These are phyloP conservation scores for Myotis myotis DNA, from an alignment of 2,797 vertebrate species.

Conservation along the genomic window DNA sequence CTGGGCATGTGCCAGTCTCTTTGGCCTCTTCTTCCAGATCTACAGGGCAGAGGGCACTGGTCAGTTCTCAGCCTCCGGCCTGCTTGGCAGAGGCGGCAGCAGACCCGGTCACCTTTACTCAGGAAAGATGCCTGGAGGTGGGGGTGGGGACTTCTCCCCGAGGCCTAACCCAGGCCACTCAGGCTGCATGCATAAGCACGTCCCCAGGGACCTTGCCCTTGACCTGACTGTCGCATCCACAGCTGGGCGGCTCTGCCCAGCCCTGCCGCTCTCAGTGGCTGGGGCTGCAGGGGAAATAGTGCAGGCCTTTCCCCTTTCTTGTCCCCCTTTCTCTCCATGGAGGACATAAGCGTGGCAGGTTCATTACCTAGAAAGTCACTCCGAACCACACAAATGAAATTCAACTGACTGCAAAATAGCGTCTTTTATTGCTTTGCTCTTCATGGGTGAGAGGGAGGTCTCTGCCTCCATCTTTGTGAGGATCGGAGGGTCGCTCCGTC, in stretches of 20 bases:
- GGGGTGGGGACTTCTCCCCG: background rate
- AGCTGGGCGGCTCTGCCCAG: background rate
- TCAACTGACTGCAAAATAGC: conserved; percentile 55
- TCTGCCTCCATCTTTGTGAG: rapidly evolving
- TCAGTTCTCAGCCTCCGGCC: too few species aligned
- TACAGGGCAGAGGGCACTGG: background rate
- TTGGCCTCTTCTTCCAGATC: background rate
- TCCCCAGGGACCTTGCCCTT: rapidly evolving
- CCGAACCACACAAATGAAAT: conserved; percentile 45
- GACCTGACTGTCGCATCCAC: rapidly evolving
- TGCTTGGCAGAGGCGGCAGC: background rate
- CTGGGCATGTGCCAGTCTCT: background rate
- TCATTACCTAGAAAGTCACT: conserved; percentile 76
- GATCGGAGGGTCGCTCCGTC: rapidly evolving
- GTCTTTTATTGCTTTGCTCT: conserved; percentile 68
- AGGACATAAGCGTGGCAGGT: conserved; percentile 61
- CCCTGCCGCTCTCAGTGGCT: background rate
- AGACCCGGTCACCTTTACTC: background rate
- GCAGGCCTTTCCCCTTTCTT: background rate
- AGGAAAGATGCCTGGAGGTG: background rate
- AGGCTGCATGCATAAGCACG: rapidly evolving
- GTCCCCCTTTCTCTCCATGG: background rate
- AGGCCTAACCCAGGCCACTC: background rate
- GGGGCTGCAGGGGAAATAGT: background rate
- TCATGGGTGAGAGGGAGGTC: conserved; percentile 61